These are phyloP conservation scores for Thaumatotibia leucotreta DNA, from an alignment of 1,140 invertebrate genomes.

Conservation along the genomic window DNA sequence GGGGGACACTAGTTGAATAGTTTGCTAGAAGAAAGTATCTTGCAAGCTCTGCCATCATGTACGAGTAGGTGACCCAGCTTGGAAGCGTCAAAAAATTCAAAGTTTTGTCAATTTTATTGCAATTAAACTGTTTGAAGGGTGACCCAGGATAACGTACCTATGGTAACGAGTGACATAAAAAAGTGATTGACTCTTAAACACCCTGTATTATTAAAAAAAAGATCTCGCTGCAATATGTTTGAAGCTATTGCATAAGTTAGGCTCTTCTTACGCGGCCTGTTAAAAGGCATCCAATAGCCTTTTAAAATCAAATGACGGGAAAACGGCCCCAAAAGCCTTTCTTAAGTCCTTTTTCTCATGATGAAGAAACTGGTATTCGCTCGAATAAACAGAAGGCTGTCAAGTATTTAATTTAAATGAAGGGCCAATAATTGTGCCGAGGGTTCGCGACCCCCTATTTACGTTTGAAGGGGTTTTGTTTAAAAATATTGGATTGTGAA, in stretches of 20 bases:
- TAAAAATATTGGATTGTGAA: background rate
- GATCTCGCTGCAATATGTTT: background rate
- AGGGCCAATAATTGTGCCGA: constrained; percentile 6
- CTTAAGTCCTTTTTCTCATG: background rate
- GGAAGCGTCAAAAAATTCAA: no score
- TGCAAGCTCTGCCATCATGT: no score
- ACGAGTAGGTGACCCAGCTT: no score
- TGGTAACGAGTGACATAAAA: no score
- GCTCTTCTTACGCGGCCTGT: background rate
- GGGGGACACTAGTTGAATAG: no score
- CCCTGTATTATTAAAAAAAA: background rate
- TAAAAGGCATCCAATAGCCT: background rate
- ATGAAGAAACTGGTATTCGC: constrained; percentile 5
- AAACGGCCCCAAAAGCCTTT: background rate
- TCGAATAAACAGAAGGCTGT: constrained; percentile 15
- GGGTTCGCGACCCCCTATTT: constrained; percentile 1
- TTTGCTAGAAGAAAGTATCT: no score
- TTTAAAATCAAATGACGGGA: background rate
- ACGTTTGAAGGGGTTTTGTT: background rate
- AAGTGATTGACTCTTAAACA: no score
- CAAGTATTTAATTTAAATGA: constrained; percentile 18
- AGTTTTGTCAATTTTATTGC: no score
- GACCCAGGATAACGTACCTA: no score
- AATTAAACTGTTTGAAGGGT: no score
- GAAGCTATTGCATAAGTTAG: no score